These are phyloP conservation scores for Fissipunctia ypsillon DNA, from an alignment of 2,888 invertebrate genomes.

Conservation along the genomic window DNA sequence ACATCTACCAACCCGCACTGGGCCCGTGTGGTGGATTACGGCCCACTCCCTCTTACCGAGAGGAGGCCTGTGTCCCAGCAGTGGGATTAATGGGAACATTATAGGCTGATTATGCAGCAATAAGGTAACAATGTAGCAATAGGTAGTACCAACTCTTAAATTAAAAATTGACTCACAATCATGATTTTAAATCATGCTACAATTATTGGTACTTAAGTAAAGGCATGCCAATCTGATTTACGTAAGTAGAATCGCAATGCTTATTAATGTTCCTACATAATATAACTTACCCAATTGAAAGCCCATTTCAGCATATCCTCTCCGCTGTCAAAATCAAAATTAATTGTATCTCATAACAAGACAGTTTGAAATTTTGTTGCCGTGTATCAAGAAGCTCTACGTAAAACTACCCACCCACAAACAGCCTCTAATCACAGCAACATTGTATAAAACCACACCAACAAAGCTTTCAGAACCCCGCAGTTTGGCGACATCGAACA, in stretches of 20 bases:
- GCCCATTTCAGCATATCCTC: not conserved
- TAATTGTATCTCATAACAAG: too few relatives aligned
- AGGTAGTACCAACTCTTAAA: not conserved
- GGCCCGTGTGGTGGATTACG: too few relatives aligned
- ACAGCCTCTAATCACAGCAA: not conserved
- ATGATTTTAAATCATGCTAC: not conserved
- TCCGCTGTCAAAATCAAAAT: too few relatives aligned
- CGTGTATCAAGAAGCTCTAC: not conserved
- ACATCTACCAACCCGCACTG: too few relatives aligned
- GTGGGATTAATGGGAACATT: too few relatives aligned
- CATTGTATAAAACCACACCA: not conserved
- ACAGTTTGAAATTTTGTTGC: too few relatives aligned
- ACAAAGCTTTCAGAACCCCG: slow-evolving; percentile 8
- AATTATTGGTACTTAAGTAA: not conserved
- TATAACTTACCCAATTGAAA: not conserved
- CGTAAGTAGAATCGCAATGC: not conserved
- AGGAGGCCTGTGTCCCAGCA: too few relatives aligned
- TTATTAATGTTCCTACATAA: not conserved
- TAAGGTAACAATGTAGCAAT: not conserved
- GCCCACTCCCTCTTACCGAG: too few relatives aligned
- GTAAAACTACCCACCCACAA: not conserved
- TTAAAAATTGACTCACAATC: not conserved
- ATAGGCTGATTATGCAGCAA: too few relatives aligned
- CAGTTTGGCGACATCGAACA: slow-evolving; percentile 65
- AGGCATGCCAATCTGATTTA: not conserved